Conservation (phyloP, 1,140 invertebrate genomes). For the Drosophila truncata region DNA sequence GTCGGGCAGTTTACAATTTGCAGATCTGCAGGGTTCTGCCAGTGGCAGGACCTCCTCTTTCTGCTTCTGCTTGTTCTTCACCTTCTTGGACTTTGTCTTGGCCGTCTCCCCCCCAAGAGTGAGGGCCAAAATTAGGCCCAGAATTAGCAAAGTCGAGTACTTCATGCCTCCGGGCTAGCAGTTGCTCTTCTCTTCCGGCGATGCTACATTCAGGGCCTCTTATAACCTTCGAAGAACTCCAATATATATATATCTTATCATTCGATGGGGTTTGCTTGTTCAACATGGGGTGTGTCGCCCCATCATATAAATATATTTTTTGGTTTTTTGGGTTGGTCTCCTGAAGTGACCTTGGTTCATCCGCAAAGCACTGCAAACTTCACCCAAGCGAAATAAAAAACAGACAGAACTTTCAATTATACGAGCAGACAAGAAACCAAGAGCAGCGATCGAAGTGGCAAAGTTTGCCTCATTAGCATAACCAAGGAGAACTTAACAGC, state of each 20-base stretch:
- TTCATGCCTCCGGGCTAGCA: slow-evolving; percentile 47
- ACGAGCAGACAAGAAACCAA: slow-evolving; percentile 28
- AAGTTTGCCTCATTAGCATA: slow-evolving; percentile 80
- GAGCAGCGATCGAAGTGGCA: slow-evolving; percentile 42
- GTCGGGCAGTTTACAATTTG: slow-evolving; percentile 85
- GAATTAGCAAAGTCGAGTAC: slow-evolving; percentile 49
- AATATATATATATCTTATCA: slow-evolving; percentile 76
- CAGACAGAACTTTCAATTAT: slow-evolving; percentile 65
- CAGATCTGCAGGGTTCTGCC: slow-evolving; percentile 54
- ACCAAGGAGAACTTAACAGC: slow-evolving; percentile 61
- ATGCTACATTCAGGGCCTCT: slow-evolving; percentile 22
- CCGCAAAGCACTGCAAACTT: slow-evolving; percentile 11
- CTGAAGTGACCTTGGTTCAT: slow-evolving; percentile 33
- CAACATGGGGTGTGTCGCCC: slow-evolving; percentile 52
- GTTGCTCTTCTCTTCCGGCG: slow-evolving; percentile 14
- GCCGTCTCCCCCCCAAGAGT: slow-evolving; percentile 26
- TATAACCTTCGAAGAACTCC: slow-evolving; percentile 54
- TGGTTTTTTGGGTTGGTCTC: slow-evolving; percentile 21
- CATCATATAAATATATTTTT: not conserved
- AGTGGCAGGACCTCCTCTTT: slow-evolving; percentile 28
- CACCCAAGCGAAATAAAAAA: slow-evolving; percentile 12
- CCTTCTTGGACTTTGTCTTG: slow-evolving; percentile 60
- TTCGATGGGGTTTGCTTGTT: slow-evolving; percentile 54
- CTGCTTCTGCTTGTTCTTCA: slow-evolving; percentile 40
- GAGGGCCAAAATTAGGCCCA: slow-evolving; percentile 47